Conservation (phyloP, 2,888 invertebrate genomes). For the Cenopis cana region DNA sequence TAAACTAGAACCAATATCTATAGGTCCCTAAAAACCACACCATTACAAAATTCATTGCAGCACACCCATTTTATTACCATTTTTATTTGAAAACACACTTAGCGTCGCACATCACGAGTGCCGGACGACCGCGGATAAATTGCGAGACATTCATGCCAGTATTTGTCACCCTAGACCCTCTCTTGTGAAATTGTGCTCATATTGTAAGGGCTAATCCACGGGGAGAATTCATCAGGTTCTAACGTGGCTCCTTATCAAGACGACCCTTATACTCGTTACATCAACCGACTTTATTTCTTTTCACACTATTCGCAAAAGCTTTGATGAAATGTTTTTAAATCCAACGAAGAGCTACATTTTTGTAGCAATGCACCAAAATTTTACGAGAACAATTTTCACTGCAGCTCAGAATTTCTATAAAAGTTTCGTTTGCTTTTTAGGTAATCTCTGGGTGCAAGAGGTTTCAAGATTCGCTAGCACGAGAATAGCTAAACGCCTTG, state of each 20-base stretch:
- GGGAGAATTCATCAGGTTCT: conserved; percentile 77
- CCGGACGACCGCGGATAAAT: conserved; percentile 67
- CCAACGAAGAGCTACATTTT: not conserved
- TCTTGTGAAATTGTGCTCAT: conserved; percentile 80
- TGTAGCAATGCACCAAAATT: conserved; percentile 33
- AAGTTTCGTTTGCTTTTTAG: conserved; percentile 26
- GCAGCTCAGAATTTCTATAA: conserved; percentile 22
- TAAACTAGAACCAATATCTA: too few relatives aligned
- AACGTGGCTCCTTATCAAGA: conserved; percentile 69
- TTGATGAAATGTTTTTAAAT: conserved; percentile 30
- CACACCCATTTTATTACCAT: conserved; percentile 69
- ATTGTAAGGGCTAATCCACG: conserved; percentile 82
- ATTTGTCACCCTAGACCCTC: conserved; percentile 69
- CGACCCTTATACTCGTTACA: conserved; percentile 62
- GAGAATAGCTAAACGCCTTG: conserved; percentile 3
- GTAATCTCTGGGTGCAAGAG: conserved; percentile 15
- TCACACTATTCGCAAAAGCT: conserved; percentile 44
- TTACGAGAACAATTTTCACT: conserved; percentile 22
- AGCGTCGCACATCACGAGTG: conserved; percentile 52
- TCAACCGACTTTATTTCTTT: conserved; percentile 69
- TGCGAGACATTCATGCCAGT: conserved; percentile 65
- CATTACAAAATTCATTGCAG: not conserved
- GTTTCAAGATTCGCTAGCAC: conserved; percentile 7
- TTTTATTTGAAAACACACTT: conserved; percentile 79
- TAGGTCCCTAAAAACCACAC: not conserved